These are phyloP conservation scores for Meiosimyza platycephala DNA, from an alignment of 2,888 invertebrate species.

Conservation along the genomic window DNA sequence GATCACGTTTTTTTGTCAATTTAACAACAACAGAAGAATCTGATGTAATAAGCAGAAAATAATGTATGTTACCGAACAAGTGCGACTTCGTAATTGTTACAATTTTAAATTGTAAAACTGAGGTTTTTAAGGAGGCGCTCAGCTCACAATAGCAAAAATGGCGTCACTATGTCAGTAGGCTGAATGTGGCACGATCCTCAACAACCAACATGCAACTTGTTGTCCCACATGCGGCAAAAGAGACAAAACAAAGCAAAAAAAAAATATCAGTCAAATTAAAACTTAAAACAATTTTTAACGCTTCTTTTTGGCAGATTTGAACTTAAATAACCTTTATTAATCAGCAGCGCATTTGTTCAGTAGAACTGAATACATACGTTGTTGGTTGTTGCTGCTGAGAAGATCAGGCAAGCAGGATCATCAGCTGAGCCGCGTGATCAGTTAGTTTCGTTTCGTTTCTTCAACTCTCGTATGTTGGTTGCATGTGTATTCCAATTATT, in stretches of 20 bases:
- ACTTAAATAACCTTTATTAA: conserved; percentile 24
- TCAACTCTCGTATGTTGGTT: conserved; percentile 6
- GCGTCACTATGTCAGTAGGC: conserved; percentile 18
- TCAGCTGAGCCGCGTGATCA: too few relatives aligned
- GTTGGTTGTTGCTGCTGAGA: neutral
- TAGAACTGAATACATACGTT: neutral
- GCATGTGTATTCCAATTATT: conserved; percentile 30
- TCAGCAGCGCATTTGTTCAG: conserved; percentile 14
- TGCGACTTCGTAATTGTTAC: conserved; percentile 24
- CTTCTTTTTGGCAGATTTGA: conserved; percentile 10
- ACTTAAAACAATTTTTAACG: conserved; percentile 10
- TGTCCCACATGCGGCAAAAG: neutral
- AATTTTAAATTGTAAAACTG: neutral
- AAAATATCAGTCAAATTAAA: neutral
- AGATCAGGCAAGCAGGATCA: too few relatives aligned
- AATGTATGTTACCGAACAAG: conserved; percentile 1
- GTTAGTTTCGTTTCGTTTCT: neutral
- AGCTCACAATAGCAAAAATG: neutral
- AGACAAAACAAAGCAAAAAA: neutral
- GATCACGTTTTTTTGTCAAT: too few relatives aligned
- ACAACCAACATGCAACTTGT: neutral
- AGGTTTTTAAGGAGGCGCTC: neutral
- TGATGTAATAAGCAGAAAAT: conserved; percentile 2
- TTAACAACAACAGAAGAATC: neutral
- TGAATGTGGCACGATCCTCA: conserved; percentile 18